A percentile compares a stretch with the other conserved stretches of the same genome.
These are phyloP conservation scores for Caprella mutica DNA, from an alignment of 2,888 invertebrate genomes.

Conservation along the genomic window DNA sequence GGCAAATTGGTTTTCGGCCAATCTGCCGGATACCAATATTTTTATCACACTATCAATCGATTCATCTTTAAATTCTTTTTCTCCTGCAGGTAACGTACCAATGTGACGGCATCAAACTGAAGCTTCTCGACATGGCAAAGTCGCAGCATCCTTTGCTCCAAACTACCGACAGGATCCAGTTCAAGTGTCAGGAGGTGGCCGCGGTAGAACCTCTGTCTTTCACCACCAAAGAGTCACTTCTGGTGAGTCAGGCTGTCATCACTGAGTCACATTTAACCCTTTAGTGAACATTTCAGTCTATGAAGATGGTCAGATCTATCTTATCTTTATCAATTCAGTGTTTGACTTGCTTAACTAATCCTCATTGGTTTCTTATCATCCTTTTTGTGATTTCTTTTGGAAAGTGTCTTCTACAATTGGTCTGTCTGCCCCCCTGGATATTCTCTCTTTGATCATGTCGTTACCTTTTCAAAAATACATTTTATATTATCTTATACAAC, in stretches of 20 bases:
- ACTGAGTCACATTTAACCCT: background rate
- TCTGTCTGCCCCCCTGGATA: no score
- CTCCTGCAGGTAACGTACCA: slow-evolving; percentile 86
- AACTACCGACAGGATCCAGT: slow-evolving; percentile 72
- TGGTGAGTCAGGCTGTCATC: slow-evolving; percentile 52
- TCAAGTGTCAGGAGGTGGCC: slow-evolving; percentile 72
- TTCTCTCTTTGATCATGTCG: no score
- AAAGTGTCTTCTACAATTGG: no score
- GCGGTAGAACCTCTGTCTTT: slow-evolving; percentile 81
- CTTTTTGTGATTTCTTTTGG: no score
- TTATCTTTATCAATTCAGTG: background rate
- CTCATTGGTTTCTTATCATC: no score
- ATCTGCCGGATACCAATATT: no score
- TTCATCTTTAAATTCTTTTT: no score
- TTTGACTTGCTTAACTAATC: no score
- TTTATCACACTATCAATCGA: no score
- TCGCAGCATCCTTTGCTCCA: slow-evolving; percentile 69
- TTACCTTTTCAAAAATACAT: no score
- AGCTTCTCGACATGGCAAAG: slow-evolving; percentile 75
- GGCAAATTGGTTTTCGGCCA: no score
- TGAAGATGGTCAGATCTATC: background rate
- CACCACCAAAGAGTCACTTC: slow-evolving; percentile 77
- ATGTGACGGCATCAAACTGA: slow-evolving; percentile 74
- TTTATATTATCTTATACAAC: no score
- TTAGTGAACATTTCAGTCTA: background rate